Base-by-base conservation (phyloP, 2,113 vertebrate genomes). In the Spilogale gracilis region DNA sequence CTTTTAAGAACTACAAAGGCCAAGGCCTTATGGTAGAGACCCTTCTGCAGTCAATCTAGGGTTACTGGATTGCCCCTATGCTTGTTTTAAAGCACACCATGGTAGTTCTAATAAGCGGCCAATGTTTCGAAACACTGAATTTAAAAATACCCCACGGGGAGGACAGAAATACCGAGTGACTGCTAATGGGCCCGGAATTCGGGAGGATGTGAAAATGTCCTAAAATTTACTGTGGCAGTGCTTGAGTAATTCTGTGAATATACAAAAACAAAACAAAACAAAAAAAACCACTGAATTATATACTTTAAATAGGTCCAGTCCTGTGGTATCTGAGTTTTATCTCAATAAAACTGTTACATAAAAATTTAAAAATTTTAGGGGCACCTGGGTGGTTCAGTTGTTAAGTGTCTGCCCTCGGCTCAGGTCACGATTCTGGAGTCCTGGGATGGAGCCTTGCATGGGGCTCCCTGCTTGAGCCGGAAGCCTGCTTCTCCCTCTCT, bases 311-410 rank as follows among this genome's bases (percentile, higher is more conserved):
- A 38, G n/a, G 43, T 27, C 87, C 67, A 50, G 1, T 76, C 69
- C 23, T 50, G 7, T 65, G 32, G 12, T 58, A 45, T 67, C 17
- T 83, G 21, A 90, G 67, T 67, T 61, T 56, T 56, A 91, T 67
- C 61, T 87, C 92, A 92, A 95, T 95, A 86, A 93, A 93, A 81
- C n/a, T 67, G 4, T 58, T 43, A 90, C 6, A n/a, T 25, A 52
- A 95, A 93, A 83, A 71, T 45, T 54, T 27, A 83, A 89, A 94
- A 38, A 38, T 38, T 38, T 38, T 38, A 38, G 38, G 38, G 38
- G 38, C 38, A 38, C 38, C 38, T 38, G 38, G 38, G 38, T 38
- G 38, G 38, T 38, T 38, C 38, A 38, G 38, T 38, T 38, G 38
- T 38, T 38, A 38, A 38, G 38, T 38, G 38, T 38, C 38, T 38